Base-by-base conservation (phyloP, 2,888 invertebrate species). In the Xestia sexstrigata region DNA sequence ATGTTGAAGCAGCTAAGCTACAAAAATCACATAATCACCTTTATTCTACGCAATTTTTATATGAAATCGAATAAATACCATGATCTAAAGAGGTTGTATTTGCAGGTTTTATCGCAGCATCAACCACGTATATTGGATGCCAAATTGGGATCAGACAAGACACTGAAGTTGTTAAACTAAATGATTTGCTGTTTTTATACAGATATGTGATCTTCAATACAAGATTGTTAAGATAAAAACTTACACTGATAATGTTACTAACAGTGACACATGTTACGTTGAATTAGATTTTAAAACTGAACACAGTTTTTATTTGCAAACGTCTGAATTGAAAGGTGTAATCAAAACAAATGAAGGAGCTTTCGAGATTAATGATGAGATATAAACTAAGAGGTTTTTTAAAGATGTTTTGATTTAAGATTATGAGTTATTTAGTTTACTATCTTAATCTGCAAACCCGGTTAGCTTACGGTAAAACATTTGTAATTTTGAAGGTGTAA, bases 341-440 rank as follows among this genome's bases (percentile, higher is more conserved):
- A 69, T 79, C 81, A 87, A 83, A 83, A 80, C 65, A 80, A 81
- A 78, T 72, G 68, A 76, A 83, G 72, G 52, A 77, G 85, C 58
- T 23, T 65, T 70, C 15, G 70, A 87, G 87, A 86, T 87, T 70
- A 68, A 76, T 77, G 69, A 77, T 84, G 78, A 76, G 82, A 84
- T 84, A 76, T 70, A 55, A 80, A 70, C 69, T 79, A 78, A 85
- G 78, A 80, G 80, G 66, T 70, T 78, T 84, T 70, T 78, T 69
- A 47, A 77, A 76, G 73, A 78, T 80, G 71, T 78, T 85, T 82
- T 85, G 79, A 82, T 83, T 78, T 65, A 15, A 83, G 70, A 85
- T 85, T 70, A 69, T n/a, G 67, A 66, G 63, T 78, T 72, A 74
- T 80, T 83, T 45, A 49, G 70, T 65, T 81, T 58, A 70, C 39